phyloP scores from a whole-genome alignment of 2,797 vertebrate species.

The Lepus townsendii region DNA sequence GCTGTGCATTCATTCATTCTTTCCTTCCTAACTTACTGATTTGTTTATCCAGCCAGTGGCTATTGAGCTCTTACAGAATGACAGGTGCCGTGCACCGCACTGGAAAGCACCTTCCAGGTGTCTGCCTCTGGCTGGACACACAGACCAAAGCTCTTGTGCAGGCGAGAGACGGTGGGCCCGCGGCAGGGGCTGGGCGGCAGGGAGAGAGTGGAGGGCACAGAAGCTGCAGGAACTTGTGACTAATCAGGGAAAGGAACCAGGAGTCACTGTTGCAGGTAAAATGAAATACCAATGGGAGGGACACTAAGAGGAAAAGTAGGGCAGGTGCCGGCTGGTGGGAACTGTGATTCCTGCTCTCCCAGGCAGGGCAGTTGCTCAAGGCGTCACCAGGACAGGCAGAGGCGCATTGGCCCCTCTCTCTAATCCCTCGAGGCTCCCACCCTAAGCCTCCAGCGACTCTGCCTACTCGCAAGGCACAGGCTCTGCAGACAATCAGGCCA shows the following conservation, averaged over 20 bases:
- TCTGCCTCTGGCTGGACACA: not conserved
- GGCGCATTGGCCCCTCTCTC: not conserved
- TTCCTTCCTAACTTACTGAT: not conserved
- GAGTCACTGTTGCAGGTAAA: not conserved
- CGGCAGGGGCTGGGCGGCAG: not conserved
- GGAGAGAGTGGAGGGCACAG: not conserved
- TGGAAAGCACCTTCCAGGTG: not conserved
- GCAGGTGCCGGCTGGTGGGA: slow-evolving; percentile 28
- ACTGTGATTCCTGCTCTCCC: slow-evolving; percentile 29
- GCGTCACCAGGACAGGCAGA: not conserved
- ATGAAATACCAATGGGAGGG: slow-evolving; percentile 54
- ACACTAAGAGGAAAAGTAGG: slow-evolving; percentile 47
- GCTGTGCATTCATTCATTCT: not conserved
- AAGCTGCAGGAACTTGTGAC: slow-evolving; percentile 48
- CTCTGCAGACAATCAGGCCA: not conserved
- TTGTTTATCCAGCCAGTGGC: slow-evolving; percentile 20
- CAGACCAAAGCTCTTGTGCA: not conserved
- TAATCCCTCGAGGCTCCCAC: not conserved
- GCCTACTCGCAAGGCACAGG: not conserved
- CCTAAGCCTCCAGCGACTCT: not conserved
- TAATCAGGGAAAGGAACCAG: not conserved
- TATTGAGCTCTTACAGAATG: not conserved
- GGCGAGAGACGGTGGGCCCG: not conserved
- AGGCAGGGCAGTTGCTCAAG: slow-evolving; percentile 9
- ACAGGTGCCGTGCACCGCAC: not conserved